Evolutionary conservation across 2,888 invertebrate species (phyloP), one percentile per base, ranked within the genome.

Genomic region (Adela reaumurella): DNA sequence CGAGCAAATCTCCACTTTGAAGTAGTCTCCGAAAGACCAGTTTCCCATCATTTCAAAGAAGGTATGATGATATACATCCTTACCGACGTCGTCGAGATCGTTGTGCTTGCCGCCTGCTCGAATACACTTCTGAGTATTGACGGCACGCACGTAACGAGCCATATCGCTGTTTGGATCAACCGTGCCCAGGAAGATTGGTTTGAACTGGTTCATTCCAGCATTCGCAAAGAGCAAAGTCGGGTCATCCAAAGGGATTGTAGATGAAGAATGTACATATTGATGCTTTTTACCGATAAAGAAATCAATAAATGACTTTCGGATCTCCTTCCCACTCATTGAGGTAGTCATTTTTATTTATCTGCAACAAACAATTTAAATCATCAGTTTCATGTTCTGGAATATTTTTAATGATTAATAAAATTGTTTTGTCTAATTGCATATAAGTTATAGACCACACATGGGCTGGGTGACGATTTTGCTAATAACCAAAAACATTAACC

Each of bases 1-100:
- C 0, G 86, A 61, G 74, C 97, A 97, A 54, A 96, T 90, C 78
- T 99, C 98, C 72, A 90, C 91, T 84, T 99, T 99, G 69, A 99
- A 99, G 67, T 98, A 99, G 72, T 99, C 97, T n/a, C 98, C 98
- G 79, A 99, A 99, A 0, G 98, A 99, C 99, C 99, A 99, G 69
- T 99, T 99, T 6, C 99, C 99, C 83, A 99, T 84, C 99, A 99
- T 99, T 81, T 99, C 99, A 74, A 99, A 99, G 74, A 98, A 99
- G 2, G 99, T 99, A 63, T 99, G 99, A 81, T 99, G 99, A 64
- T 99, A 99, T 2, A 97, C 96, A 81, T 99, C 99, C 77, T 98
- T 98, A 28, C 99, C 99, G 10, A 99, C 99, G 81, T 99, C 99
- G 76, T 99, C 99, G 52, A 99, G 79, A 73, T 99, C 99, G 70